Evolutionary conservation across 2,113 vertebrate genomes (phyloP).

Genomic region (Tyrannus savana): DNA sequence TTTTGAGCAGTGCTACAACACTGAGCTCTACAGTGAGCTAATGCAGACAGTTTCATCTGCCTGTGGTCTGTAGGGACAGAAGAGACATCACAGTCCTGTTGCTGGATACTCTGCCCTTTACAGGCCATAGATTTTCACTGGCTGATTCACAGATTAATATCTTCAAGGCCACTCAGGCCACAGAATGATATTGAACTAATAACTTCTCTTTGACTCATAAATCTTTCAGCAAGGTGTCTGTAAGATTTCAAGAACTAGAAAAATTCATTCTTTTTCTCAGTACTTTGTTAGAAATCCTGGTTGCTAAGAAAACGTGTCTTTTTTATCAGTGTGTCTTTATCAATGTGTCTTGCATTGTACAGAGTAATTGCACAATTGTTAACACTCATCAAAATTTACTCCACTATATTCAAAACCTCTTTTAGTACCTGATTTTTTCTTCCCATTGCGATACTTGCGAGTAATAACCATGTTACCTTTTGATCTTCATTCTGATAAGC

Average conservation of each 20-base stretch:
- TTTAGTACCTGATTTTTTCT: neutral
- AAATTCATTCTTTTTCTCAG: neutral
- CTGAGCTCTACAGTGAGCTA: neutral
- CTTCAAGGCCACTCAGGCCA: neutral
- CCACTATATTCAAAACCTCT: neutral
- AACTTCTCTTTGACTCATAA: neutral
- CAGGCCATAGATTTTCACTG: conserved; percentile 6
- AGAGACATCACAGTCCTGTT: accelerated
- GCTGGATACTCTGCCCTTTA: neutral
- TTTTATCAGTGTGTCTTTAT: neutral
- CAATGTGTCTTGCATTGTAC: neutral
- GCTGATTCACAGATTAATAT: conserved; percentile 23
- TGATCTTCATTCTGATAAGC: neutral
- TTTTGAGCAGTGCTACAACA: neutral
- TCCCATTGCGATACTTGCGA: neutral
- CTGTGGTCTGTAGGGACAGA: neutral
- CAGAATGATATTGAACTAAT: neutral
- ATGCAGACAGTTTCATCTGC: neutral
- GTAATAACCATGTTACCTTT: neutral
- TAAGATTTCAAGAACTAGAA: neutral
- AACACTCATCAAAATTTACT: neutral
- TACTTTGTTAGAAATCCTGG: neutral
- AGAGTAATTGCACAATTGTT: neutral
- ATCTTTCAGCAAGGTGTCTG: neutral
- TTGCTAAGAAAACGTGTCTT: neutral